Percentiles rank a stretch among this genome's conserved stretches.
Evolutionary conservation across 2,888 invertebrate genomes (phyloP).

Genomic region (Crepidodera aurea): DNA sequence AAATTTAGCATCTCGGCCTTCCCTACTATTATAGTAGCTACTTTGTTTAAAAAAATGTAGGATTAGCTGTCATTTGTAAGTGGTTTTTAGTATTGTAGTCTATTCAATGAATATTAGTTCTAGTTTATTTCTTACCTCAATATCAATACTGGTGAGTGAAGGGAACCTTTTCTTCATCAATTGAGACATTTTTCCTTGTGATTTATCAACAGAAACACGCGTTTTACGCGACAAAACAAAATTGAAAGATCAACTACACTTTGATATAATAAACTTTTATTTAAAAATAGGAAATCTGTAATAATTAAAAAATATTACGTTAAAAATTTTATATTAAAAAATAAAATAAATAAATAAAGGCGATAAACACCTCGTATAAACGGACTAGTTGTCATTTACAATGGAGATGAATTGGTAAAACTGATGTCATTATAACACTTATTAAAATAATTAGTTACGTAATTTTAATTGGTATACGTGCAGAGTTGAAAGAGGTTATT

Average conservation of each 20-base stretch:
- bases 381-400: constrained; percentile 7
- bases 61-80: no score
- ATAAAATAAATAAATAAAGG: neutral
- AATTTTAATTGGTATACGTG: constrained; percentile 1
- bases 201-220: constrained; percentile 6
- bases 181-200: constrained; percentile 46
- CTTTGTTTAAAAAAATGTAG: no score
- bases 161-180: constrained; percentile 64
- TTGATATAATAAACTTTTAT: neutral
- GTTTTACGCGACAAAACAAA: neutral
- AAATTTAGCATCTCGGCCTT: no score
- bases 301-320: neutral
- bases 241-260: neutral
- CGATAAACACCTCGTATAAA: neutral
- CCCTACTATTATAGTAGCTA: no score
- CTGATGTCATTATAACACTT: constrained; percentile 7
- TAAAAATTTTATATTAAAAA: neutral
- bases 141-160: constrained; percentile 65
- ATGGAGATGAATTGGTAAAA: neutral
- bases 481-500: no score
- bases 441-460: constrained; percentile 5
- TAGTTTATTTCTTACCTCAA: constrained; percentile 57
- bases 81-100: no score
- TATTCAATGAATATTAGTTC: no score
- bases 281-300: neutral